Percentiles rank a stretch among this genome's conserved stretches.
Evolutionary conservation across 1,140 invertebrate species (phyloP).

Genomic region (Drosophila lini): DNA sequence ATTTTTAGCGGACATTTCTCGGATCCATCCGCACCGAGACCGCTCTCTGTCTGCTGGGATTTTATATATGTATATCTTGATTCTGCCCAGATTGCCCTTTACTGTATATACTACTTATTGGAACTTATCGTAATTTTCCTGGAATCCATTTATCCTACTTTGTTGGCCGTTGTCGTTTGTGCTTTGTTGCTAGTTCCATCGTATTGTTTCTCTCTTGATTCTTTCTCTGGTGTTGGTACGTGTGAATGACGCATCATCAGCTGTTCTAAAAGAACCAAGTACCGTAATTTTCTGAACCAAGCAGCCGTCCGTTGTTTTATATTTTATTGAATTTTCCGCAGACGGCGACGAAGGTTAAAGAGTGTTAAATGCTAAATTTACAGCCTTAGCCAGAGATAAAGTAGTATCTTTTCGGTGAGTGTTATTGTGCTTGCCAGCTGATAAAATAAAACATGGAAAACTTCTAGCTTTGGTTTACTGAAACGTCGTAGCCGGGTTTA

Average conservation of each 20-base stretch:
- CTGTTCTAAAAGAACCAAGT: conserved; percentile 59
- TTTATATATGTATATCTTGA: too few species aligned
- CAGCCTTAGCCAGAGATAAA: background rate
- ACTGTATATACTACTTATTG: background rate
- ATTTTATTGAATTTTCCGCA: conserved; percentile 78
- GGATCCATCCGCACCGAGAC: too few species aligned
- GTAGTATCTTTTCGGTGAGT: conserved; percentile 11
- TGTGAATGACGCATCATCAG: conserved; percentile 80
- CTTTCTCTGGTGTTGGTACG: conserved; percentile 26
- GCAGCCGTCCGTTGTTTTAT: conserved; percentile 63
- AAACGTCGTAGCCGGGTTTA: conserved; percentile 17
- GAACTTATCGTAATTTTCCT: background rate
- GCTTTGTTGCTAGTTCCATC: conserved; percentile 16
- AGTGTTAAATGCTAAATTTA: conserved; percentile 9
- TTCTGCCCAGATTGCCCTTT: background rate
- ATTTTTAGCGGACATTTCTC: too few species aligned
- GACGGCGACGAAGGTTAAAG: conserved; percentile 20
- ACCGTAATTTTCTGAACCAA: conserved; percentile 63
- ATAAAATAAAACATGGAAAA: conserved; percentile 3
- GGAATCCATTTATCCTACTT: conserved; percentile 10
- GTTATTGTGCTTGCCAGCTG: conserved; percentile 15
- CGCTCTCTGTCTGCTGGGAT: too few species aligned
- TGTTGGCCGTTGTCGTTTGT: conserved; percentile 32
- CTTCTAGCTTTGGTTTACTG: background rate
- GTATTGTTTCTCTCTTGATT: conserved; percentile 39